Evolutionary conservation across 2,888 invertebrate species (phyloP), one percentile per base, ranked within the genome.

Genomic region (Pollenia amentaria): DNA sequence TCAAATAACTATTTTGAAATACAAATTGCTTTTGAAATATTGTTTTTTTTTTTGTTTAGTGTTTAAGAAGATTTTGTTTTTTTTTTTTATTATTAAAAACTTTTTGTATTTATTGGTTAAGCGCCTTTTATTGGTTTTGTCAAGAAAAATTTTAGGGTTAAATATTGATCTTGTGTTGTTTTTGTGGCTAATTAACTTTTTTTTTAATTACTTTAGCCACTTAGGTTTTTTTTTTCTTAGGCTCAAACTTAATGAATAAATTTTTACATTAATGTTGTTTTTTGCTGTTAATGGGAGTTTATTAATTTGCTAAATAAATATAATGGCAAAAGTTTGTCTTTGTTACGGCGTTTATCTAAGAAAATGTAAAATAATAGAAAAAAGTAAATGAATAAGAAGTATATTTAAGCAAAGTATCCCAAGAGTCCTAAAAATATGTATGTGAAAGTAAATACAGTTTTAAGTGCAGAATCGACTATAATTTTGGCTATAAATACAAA

Each of bases 291-390:
- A 70, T 40, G 16, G 53, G 40, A 40, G 69, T 51, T 70, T 70
- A 53, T 70, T 53, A 70, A 70, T 70, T 51, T 18, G 40, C 42
- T 70, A 40, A 62, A 76, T 75, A 75, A 48, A 62, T 76, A 42
- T 64, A 51, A 64, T 64, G 76, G 21, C 40, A 75, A 64, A 44
- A 64, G 57, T 38, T 73, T 42, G 9, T 21, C n/a, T 46, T 46
- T 38, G 29, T 46, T 11, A 53, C 53, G 12, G 12, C 42, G 9
- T 40, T 51, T n/a, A 6, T 29, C 29, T 29, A 29, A 29, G 6
- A 29, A 29, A 29, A 12, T 46, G 44, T 46, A 64, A 42, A 38
- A 64, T 1, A 11, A n/a, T 42, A 14, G 8, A 48, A 11, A 67
- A 18, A 29, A 12, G 7, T 48, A 9, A 46, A 67, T 29, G 29